Evolutionary conservation across 2,888 invertebrate genomes (phyloP).

Genomic region (Drosophila paranaensis): DNA sequence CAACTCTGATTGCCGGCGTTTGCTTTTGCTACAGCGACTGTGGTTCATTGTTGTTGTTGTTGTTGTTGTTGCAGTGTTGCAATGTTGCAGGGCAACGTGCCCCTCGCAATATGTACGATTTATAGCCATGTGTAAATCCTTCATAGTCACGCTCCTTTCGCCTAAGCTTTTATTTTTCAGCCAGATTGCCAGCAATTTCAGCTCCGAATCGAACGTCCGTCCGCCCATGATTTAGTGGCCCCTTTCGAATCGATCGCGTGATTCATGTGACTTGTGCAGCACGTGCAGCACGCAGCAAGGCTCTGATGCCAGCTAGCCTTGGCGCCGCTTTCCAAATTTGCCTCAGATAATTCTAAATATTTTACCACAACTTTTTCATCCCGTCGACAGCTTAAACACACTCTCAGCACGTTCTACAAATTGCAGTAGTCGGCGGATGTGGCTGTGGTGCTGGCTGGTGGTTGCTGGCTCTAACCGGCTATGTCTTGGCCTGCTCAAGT

Average conservation of each 20-base stretch:
- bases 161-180: constrained; percentile 27
- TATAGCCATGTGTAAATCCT: constrained; percentile 71
- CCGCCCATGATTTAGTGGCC: constrained; percentile 64
- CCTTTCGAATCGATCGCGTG: constrained; percentile 53
- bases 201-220: constrained; percentile 56
- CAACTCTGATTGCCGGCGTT: constrained; percentile 44
- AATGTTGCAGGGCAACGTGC: constrained; percentile 27
- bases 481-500: constrained; percentile 8
- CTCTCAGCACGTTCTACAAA: constrained; percentile 13
- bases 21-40: constrained; percentile 39
- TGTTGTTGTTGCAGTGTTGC: constrained; percentile 14
- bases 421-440: constrained; percentile 17
- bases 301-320: neutral
- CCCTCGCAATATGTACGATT: constrained; percentile 45
- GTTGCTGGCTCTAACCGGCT: neutral
- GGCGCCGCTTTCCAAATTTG: constrained; percentile 49
- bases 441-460: neutral
- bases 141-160: constrained; percentile 67
- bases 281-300: constrained; percentile 49
- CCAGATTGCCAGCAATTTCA: constrained; percentile 45
- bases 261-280: constrained; percentile 46
- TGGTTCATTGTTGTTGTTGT: constrained; percentile 3
- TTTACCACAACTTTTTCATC: constrained; percentile 28
- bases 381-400: constrained; percentile 16
- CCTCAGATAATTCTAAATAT: constrained; percentile 38